These are phyloP conservation scores for Xanthorhoe designata DNA, from an alignment of 2,888 invertebrate species.

Conservation along the genomic window DNA sequence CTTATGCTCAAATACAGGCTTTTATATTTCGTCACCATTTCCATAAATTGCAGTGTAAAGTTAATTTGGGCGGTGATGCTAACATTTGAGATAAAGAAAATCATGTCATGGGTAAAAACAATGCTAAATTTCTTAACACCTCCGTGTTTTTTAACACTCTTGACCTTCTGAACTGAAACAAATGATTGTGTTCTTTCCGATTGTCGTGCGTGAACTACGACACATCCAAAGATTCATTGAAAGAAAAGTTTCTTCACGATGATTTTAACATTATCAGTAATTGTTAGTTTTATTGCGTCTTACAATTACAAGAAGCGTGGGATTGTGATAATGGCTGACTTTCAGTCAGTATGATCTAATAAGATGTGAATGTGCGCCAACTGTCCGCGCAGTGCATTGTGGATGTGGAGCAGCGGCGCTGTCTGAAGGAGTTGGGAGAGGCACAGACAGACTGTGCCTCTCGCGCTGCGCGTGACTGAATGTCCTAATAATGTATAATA, in stretches of 20 bases:
- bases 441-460: slow-evolving; percentile 4
- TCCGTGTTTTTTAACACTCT: too few species aligned
- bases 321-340: neutral
- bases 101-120: slow-evolving; percentile 20
- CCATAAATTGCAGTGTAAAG: neutral
- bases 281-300: slow-evolving; percentile 3
- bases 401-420: neutral
- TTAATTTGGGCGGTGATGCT: slow-evolving; percentile 5
- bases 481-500: neutral
- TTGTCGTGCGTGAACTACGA: too few species aligned
- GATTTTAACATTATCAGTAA: neutral
- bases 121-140: slow-evolving; percentile 5
- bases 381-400: neutral
- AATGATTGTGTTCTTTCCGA: neutral
- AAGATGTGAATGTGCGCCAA: neutral
- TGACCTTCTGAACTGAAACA: neutral
- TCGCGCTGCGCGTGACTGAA: neutral
- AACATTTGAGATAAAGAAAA: slow-evolving; percentile 2
- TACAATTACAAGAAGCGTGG: neutral
- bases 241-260: neutral
- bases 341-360: neutral
- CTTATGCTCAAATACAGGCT: neutral
- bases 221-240: neutral
- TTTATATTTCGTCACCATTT: neutral
- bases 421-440: slow-evolving; percentile 12